phyloP scores from a whole-genome alignment of 2,888 invertebrate genomes.

The Gerosis bhagava region DNA sequence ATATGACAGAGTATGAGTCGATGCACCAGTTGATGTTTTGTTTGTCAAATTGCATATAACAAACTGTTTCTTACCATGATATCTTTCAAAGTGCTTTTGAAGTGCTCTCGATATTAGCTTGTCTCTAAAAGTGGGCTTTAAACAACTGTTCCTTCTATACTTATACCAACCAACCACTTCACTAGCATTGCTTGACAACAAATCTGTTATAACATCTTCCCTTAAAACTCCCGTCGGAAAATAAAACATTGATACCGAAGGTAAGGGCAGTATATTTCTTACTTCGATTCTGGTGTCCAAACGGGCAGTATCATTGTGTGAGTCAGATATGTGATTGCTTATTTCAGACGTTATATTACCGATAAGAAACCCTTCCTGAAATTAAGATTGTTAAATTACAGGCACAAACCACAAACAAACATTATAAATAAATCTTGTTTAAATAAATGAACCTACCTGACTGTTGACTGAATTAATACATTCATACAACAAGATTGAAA shows the following conservation, averaged over 20 bases:
- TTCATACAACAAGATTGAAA: slow-evolving; percentile 86
- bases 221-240: slow-evolving; percentile 81
- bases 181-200: slow-evolving; percentile 75
- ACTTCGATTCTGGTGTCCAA: slow-evolving; percentile 84
- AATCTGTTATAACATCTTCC: slow-evolving; percentile 72
- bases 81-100: slow-evolving; percentile 78
- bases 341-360: slow-evolving; percentile 85
- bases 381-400: neutral
- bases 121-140: slow-evolving; percentile 84
- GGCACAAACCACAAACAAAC: too few species aligned
- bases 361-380: slow-evolving; percentile 84
- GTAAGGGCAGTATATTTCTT: slow-evolving; percentile 82
- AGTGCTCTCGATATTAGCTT: slow-evolving; percentile 84
- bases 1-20: slow-evolving; percentile 84
- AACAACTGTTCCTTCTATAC: slow-evolving; percentile 77
- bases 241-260: slow-evolving; percentile 81
- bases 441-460: slow-evolving; percentile 73
- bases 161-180: slow-evolving; percentile 87
- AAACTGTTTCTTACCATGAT: slow-evolving; percentile 81
- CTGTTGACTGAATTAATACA: slow-evolving; percentile 82
- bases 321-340: slow-evolving; percentile 86
- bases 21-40: slow-evolving; percentile 70
- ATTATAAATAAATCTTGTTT: slow-evolving; percentile 1
- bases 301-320: slow-evolving; percentile 83
- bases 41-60: slow-evolving; percentile 83